Evolutionary conservation across 2,113 vertebrate genomes (phyloP), one percentile per base, ranked within the genome.

Genomic region (Pollimyrus isidori): DNA sequence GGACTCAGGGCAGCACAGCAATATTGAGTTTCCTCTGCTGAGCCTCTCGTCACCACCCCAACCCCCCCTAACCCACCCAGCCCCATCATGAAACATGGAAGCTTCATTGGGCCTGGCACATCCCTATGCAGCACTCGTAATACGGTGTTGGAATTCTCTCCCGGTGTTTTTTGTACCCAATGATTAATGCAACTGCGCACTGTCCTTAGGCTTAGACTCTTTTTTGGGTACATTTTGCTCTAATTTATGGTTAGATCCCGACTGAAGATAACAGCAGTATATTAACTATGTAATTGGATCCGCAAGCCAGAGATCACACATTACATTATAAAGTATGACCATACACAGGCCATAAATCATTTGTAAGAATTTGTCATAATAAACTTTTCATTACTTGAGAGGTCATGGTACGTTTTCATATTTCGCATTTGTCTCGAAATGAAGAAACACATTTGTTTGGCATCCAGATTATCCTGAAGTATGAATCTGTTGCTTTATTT

Each of bases 291-390:
- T 83, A 83, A 82, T 83, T 56, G 69, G 49, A 56, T 83, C 49
- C 50, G 46, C 49, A 42, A 80, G 69, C 62, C 88, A 76, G 69
- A 88, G 45, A 52, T 80, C 88, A 88, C 23, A n/a, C 62, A 42
- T 46, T 58, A 88, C 53, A 26, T 88, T 69, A 48, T 69, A 73
- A 88, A 69, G 48, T 73, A 73, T 73, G 65, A 88, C 52, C 30
- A 35, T 88, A 49, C 62, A 73, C 58, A 88, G 56, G 23, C 62
- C 56, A 30, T 88, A 48, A 88, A 88, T 88, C 62, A 88, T 49
- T 88, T 88, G 42, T 53, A 52, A 7, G 85, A 87, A 87, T 87
- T 87, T 87, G 85, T 56, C 85, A 87, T 86, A 52, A 86, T 86
- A 50, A 35, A 53, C 85, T 52, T 87, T 87, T 87, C 85, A 87